Conservation (phyloP, 2,797 vertebrate species). For the Lepus townsendii region DNA sequence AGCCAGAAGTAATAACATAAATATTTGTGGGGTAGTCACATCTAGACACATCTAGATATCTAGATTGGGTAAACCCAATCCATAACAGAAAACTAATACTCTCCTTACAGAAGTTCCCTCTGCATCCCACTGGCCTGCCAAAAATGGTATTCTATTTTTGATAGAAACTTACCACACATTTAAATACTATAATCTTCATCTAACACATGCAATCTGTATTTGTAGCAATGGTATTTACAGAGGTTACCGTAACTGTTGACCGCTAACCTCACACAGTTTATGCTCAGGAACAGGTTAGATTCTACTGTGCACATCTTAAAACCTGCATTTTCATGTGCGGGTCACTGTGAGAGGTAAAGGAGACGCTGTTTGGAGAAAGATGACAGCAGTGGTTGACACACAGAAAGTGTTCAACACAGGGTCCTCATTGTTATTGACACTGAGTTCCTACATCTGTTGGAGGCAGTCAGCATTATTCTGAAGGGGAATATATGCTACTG, state of each 20-base stretch:
- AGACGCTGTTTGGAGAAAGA: neutral
- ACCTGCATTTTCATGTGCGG: neutral
- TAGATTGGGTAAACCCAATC: constrained; percentile 36
- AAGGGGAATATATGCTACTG: neutral
- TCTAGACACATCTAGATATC: neutral
- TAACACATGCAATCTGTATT: neutral
- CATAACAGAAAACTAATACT: constrained; percentile 37
- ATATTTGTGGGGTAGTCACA: constrained; percentile 21
- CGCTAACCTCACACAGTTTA: neutral
- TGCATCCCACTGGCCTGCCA: neutral
- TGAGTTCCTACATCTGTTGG: neutral
- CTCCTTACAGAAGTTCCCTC: neutral
- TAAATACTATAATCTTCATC: neutral
- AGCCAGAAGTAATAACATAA: constrained; percentile 62
- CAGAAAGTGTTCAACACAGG: neutral
- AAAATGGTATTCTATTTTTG: neutral
- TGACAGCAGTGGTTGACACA: neutral
- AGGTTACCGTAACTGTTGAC: neutral
- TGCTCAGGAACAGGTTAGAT: neutral
- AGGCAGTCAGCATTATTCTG: neutral
- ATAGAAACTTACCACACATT: neutral
- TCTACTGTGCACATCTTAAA: neutral
- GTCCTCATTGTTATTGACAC: neutral
- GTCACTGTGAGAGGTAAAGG: neutral
- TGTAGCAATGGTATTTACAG: neutral